Conservation (phyloP, 2,888 invertebrate species). For the Eurois occulta region DNA sequence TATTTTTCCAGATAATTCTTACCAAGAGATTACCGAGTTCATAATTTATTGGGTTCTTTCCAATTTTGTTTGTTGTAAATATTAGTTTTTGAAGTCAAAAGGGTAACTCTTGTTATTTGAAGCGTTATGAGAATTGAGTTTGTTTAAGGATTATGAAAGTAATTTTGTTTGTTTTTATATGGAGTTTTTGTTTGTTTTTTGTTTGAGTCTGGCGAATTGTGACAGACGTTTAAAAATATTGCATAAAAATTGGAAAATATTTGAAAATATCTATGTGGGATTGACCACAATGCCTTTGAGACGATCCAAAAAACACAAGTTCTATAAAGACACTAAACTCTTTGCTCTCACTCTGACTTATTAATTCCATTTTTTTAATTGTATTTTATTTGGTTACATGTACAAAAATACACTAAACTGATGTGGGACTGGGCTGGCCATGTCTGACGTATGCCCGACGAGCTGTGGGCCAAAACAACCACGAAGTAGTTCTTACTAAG, state of each 20-base stretch:
- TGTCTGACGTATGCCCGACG: no score
- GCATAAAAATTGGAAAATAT: background rate
- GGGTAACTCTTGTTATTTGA: constrained; percentile 29
- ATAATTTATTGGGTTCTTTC: constrained; percentile 58
- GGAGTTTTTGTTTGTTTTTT: constrained; percentile 8
- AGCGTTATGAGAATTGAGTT: constrained; percentile 40
- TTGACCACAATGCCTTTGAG: no score
- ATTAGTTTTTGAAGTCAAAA: constrained; percentile 51
- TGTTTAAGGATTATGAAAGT: constrained; percentile 28
- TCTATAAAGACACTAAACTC: background rate
- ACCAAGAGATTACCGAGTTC: constrained; percentile 51
- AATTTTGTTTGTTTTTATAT: constrained; percentile 23
- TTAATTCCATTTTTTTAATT: background rate
- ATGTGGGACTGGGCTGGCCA: no score
- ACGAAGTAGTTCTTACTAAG: no score
- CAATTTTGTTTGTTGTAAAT: constrained; percentile 50
- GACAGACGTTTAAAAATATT: constrained; percentile 17
- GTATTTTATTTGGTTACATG: background rate
- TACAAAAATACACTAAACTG: background rate
- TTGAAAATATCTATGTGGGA: background rate
- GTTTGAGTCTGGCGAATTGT: constrained; percentile 22
- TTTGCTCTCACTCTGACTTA: background rate
- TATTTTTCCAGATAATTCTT: constrained; percentile 64
- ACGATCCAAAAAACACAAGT: background rate
- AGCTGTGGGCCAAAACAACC: no score